Conservation (phyloP, 1,140 invertebrate genomes). For the Elysia chlorotica region DNA sequence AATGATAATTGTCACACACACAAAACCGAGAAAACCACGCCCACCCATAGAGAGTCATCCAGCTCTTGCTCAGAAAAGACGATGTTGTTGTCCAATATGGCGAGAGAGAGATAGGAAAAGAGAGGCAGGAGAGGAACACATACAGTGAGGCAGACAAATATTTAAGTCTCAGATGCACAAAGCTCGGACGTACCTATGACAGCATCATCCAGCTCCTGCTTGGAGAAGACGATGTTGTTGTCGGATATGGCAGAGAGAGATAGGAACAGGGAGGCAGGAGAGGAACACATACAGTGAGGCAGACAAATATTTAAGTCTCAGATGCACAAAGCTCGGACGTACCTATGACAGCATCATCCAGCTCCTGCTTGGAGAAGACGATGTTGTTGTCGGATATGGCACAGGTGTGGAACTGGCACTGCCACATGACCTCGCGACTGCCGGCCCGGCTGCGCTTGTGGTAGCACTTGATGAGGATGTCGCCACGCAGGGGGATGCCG, state of each 20-base stretch:
- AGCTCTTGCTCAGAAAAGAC: constrained; percentile 84
- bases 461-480: constrained; percentile 89
- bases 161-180: no score
- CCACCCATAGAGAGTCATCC: constrained; percentile 82
- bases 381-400: constrained; percentile 82
- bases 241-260: constrained; percentile 85
- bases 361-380: constrained; percentile 81
- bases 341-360: constrained; percentile 83
- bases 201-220: constrained; percentile 84
- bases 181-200: constrained; percentile 69
- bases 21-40: no score
- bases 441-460: constrained; percentile 66
- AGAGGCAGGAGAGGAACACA: no score
- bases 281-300: no score
- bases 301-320: no score
- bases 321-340: constrained; percentile 41
- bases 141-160: no score
- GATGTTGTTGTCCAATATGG: constrained; percentile 80
- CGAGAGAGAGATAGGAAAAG: no score
- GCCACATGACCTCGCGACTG: constrained; percentile 72
- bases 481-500: constrained; percentile 79
- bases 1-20: no score
- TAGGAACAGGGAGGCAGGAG: no score
- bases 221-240: constrained; percentile 80
- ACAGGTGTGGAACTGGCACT: constrained; percentile 90